Base-by-base conservation (phyloP, 2,888 invertebrate species). In the Micoletzkya japonica region DNA sequence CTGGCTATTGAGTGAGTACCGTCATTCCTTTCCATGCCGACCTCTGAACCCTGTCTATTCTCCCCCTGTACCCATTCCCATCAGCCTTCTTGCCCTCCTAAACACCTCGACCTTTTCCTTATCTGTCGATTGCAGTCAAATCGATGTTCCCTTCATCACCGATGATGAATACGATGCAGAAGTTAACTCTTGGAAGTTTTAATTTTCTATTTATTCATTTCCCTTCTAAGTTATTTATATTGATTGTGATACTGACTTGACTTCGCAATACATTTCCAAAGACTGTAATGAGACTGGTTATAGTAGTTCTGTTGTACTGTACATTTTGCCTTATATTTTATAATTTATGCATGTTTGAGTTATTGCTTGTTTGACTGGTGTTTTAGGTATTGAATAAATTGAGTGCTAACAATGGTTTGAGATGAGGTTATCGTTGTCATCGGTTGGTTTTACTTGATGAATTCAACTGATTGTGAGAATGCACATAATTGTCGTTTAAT, bases 81-180 rank as follows among this genome's bases (percentile, higher is more conserved):
- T 34, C 6, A 36, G 58, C 4, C 30, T 20, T 57, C 17, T 6
- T 28, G 30, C 30, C n/a, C 2, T 50, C 6, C 28, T 24, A n/a
- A n/a, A 52, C 52, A 52, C 3, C 14, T 6, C 20, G 4, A 2
- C 20, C 24, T 50, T 7, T 50, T 50, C 50, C 50, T 52, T 2
- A 3, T 37, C 28, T 28, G 2, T 63, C n/a, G n/a, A n/a, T 72
- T 78, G 60, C 72, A 81, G 81, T 50, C 74, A 75, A 61, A 76
- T 81, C 61, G 80, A 81, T 66, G 71, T 76, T 34, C 77, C 75
- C 36, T 81, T 82, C 70, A 72, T 81, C 72, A 73, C 70, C 52
- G 79, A 78, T 17, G 75, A 76, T 34, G 74, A 79, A 50, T 82
- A 78, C 64, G 73, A 72, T 7, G 61, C 60, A 26, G 81, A 82